phyloP scores from a whole-genome alignment of 1,140 invertebrate species.

The Pinna nobilis region DNA sequence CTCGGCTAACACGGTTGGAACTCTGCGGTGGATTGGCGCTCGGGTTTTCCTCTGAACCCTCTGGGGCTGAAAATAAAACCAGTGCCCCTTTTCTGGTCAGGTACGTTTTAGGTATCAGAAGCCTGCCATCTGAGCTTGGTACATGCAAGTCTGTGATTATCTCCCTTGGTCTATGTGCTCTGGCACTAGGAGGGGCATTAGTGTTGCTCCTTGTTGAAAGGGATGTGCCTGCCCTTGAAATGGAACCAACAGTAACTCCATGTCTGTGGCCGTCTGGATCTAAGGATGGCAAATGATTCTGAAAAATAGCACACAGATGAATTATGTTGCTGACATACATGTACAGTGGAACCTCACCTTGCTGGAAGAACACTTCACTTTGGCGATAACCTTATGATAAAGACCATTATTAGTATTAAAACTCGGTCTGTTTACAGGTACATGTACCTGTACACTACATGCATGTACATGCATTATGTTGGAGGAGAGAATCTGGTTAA shows the following conservation, averaged over 20 bases:
- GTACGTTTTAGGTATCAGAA: conserved; percentile 65
- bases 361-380: neutral
- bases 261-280: conserved; percentile 52
- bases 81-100: conserved; percentile 67
- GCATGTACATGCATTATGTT: too few relatives aligned
- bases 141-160: neutral
- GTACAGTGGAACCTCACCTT: neutral
- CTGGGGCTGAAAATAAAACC: conserved; percentile 65
- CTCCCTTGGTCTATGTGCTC: neutral
- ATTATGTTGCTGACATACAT: neutral
- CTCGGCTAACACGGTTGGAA: conserved; percentile 21
- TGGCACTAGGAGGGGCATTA: conserved; percentile 3
- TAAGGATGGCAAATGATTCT: conserved; percentile 35
- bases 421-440: too few relatives aligned
- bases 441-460: too few relatives aligned
- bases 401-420: conserved; percentile 52
- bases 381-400: conserved; percentile 33
- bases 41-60: conserved; percentile 42
- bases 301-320: neutral
- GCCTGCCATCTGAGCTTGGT: conserved; percentile 26
- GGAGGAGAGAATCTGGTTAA: too few relatives aligned
- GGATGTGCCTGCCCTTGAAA: conserved; percentile 25
- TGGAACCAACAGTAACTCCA: conserved; percentile 58
- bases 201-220: conserved; percentile 11
- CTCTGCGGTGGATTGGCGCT: conserved; percentile 11